Evolutionary conservation across 1,140 invertebrate species (phyloP).

Genomic region (Melitaea cinxia): DNA sequence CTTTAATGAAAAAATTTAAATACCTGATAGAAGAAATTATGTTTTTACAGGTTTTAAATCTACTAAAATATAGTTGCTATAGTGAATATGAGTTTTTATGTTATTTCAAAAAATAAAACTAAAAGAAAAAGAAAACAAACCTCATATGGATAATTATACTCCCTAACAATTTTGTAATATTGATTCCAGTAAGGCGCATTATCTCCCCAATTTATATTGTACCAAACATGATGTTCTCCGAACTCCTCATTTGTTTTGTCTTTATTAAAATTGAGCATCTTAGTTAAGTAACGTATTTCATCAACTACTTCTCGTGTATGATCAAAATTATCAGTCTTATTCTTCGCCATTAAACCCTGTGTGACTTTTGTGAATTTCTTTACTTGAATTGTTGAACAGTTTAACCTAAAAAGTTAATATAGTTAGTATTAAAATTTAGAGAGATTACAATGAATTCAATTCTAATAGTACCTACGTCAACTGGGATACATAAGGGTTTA

Average conservation of each 20-base stretch:
- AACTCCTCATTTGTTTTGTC: conserved; percentile 29
- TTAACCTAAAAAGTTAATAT: conserved; percentile 53
- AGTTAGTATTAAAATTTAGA: neutral
- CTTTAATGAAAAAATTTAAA: too few relatives aligned
- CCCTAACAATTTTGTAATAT: conserved; percentile 68
- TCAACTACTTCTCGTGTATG: conserved; percentile 61
- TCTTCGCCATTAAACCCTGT: conserved; percentile 63
- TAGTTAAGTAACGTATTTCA: conserved; percentile 61
- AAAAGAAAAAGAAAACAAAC: conserved; percentile 40
- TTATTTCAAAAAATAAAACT: too few relatives aligned
- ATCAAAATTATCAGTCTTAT: conserved; percentile 54
- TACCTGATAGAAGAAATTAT: too few relatives aligned
- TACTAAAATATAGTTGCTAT: too few relatives aligned
- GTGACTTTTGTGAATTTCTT: conserved; percentile 70
- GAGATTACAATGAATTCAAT: neutral
- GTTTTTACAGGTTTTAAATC: too few relatives aligned
- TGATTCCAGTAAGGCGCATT: conserved; percentile 76
- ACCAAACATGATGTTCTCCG: conserved; percentile 45
- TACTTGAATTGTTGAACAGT: conserved; percentile 65
- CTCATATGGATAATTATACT: conserved; percentile 73
- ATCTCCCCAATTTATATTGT: conserved; percentile 72
- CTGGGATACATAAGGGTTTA: too few relatives aligned
- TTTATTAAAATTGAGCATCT: conserved; percentile 62
- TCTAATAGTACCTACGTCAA: too few relatives aligned
- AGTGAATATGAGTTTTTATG: too few relatives aligned